These are phyloP conservation scores for Mylabris phalerata DNA, from an alignment of 1,140 invertebrate species.

Conservation along the genomic window DNA sequence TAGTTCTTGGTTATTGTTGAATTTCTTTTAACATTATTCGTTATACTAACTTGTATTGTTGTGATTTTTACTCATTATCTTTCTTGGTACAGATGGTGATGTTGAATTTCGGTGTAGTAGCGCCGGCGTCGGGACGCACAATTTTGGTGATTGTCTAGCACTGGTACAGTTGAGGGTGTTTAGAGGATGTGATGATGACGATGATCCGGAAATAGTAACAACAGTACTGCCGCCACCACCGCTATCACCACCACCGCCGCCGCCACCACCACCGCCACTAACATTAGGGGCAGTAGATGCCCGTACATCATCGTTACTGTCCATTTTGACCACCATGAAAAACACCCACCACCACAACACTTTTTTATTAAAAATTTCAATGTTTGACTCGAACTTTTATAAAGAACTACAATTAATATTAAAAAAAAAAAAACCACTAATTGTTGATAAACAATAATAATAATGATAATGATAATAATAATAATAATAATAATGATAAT, in stretches of 20 bases:
- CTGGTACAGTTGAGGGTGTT: background rate
- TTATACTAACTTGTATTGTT: slow-evolving; percentile 36
- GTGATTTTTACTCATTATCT: slow-evolving; percentile 40
- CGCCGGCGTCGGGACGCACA: slow-evolving; percentile 23
- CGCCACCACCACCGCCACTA: no score
- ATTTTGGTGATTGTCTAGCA: slow-evolving; percentile 39
- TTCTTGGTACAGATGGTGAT: slow-evolving; percentile 36
- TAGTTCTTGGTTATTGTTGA: background rate
- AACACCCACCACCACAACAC: background rate
- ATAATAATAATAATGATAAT: background rate
- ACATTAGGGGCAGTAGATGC: slow-evolving; percentile 1
- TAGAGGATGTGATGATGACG: no score
- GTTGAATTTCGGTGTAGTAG: slow-evolving; percentile 31
- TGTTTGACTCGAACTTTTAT: no score
- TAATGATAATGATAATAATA: no score
- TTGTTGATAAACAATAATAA: no score
- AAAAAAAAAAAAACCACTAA: no score
- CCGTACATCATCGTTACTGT: slow-evolving; percentile 8
- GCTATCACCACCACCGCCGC: no score
- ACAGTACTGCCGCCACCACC: slow-evolving; percentile 5
- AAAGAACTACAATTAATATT: no score
- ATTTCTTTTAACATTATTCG: background rate
- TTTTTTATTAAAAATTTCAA: no score
- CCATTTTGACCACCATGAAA: slow-evolving; percentile 16
- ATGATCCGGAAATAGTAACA: no score